Evolutionary conservation across 2,113 vertebrate genomes (phyloP), one percentile per base, ranked within the genome.

Genomic region (Sialia sialis): DNA sequence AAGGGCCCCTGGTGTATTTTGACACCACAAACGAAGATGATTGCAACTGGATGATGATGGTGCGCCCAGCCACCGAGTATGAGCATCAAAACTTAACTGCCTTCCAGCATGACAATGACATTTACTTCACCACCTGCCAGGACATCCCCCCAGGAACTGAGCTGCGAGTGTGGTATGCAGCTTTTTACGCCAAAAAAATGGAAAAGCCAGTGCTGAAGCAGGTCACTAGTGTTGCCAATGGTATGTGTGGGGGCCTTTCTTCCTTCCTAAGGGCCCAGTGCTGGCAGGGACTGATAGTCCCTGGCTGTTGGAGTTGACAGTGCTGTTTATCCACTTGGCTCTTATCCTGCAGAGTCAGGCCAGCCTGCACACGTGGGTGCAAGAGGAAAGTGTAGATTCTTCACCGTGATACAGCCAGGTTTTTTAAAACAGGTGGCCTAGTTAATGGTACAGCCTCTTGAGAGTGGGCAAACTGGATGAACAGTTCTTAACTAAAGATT

Each of bases 21-120:
- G 99, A 99, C 97, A 98, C 98, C 26, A 98, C 98, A 64, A 99
- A 98, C 6, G 99, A 99, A 88, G 99, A 99, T 11, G 99, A 99
- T 90, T 99, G 99, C 95, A 99, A 99, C 97, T 99, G 99, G 99
- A 99, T 99, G 99, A 99, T 99, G 98, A 97, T 99, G 95, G 99
- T 99, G 70, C 98, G 99, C 67, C 99, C 99, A 2, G 99, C 99
- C 23, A 97, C 95, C 0, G 98, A 98, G 84, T 97, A 98, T 17
- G 97, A 93, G 21, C 99, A 99, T 87, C 99, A 99, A 97, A 99
- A 99, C 94, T 98, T 99, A 94, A 99, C 99, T 0, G 99, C 99
- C 26, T 99, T 98, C 96, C 99, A 99, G 97, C 99, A 99, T 59
- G 99, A 99, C 51, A 98, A 98, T 12, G 99, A 99, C 13, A 95